Percentiles rank a stretch among this genome's conserved stretches.
Evolutionary conservation across 92 coral and sea anemone genomes (phyloP).

Genomic region (Phenganax marumi): DNA sequence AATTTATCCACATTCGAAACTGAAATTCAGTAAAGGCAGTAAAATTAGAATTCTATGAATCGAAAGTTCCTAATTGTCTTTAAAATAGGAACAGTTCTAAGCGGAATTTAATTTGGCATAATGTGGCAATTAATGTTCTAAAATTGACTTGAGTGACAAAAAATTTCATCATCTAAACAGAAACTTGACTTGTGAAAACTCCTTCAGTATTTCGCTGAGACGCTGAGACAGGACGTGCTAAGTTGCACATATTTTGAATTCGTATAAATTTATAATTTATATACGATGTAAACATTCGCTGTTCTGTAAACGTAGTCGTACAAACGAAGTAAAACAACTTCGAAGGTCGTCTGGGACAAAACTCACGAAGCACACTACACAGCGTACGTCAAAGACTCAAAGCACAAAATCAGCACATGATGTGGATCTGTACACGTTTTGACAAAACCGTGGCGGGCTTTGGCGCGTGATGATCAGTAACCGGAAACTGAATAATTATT

Average conservation of each 20-base stretch:
- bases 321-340: background rate
- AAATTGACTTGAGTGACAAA: background rate
- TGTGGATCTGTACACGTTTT: slow-evolving; percentile 7
- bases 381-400: background rate
- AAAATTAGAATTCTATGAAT: too few relatives aligned
- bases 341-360: background rate
- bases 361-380: background rate
- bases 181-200: background rate
- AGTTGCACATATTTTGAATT: background rate
- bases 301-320: background rate
- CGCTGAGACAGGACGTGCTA: background rate
- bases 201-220: background rate
- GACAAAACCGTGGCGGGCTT: slow-evolving; percentile 25
- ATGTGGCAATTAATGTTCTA: too few relatives aligned
- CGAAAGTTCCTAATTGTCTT: too few relatives aligned
- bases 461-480: background rate
- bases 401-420: background rate
- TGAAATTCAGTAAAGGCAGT: too few relatives aligned
- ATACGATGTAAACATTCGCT: background rate
- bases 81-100: too few relatives aligned
- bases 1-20: too few relatives aligned
- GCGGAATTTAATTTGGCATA: too few relatives aligned
- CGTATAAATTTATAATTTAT: background rate
- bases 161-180: background rate
- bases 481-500: slow-evolving; percentile 33